Conservation (phyloP, 2,888 invertebrate species). For the Hyposoter didymator region DNA sequence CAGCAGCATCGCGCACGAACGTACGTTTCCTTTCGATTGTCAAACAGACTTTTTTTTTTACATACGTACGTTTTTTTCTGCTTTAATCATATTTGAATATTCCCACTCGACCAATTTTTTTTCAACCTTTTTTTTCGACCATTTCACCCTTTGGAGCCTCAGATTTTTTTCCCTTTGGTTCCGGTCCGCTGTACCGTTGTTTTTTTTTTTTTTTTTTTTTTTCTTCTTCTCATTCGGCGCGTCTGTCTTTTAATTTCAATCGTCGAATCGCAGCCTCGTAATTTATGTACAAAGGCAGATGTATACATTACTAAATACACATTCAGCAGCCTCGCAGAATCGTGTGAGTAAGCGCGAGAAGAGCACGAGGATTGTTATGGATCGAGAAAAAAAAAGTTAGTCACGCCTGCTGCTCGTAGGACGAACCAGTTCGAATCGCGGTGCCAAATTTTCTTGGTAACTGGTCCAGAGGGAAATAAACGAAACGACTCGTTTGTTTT, state of each 20-base stretch:
- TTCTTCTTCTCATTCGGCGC: slow-evolving; percentile 28
- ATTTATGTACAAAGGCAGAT: slow-evolving; percentile 65
- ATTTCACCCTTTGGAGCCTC: slow-evolving; percentile 65
- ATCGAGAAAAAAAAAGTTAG: slow-evolving; percentile 41
- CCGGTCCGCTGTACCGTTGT: slow-evolving; percentile 65
- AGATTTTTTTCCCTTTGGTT: slow-evolving; percentile 60
- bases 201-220: slow-evolving; percentile 57
- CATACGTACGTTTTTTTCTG: slow-evolving; percentile 61
- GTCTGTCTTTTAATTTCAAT: slow-evolving; percentile 68
- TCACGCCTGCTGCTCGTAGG: slow-evolving; percentile 36
- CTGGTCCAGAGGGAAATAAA: slow-evolving; percentile 14
- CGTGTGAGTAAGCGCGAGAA: neutral
- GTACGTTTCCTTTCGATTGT: slow-evolving; percentile 49
- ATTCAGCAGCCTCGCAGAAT: neutral
- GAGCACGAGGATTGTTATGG: neutral
- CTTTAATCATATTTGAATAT: slow-evolving; percentile 69
- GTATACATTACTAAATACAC: slow-evolving; percentile 25
- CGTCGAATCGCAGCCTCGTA: slow-evolving; percentile 64
- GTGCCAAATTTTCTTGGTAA: slow-evolving; percentile 31
- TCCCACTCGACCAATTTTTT: slow-evolving; percentile 51
- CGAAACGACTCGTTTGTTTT: slow-evolving; percentile 72
- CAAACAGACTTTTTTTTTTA: slow-evolving; percentile 4
- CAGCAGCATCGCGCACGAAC: slow-evolving; percentile 9
- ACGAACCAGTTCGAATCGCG: slow-evolving; percentile 58
- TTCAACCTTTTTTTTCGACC: slow-evolving; percentile 58